Evolutionary conservation across 2,888 invertebrate species (phyloP).

Genomic region (Pasiphila rectangulata): DNA sequence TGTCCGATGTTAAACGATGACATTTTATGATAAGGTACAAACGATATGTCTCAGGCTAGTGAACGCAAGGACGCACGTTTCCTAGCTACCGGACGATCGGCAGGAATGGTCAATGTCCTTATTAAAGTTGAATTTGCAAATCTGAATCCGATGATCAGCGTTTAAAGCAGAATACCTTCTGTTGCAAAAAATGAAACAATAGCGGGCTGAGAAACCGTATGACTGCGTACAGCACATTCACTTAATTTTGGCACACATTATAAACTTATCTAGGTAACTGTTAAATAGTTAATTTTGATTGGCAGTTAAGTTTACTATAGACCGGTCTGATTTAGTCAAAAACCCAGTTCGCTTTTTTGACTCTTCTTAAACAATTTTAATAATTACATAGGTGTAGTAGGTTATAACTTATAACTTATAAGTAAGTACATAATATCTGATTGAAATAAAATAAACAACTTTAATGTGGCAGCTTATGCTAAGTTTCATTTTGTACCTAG

Average conservation of each 20-base stretch:
- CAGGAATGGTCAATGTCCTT: constrained; percentile 35
- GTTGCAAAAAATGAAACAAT: constrained; percentile 39
- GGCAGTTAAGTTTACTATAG: constrained; percentile 31
- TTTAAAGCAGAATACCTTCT: constrained; percentile 29
- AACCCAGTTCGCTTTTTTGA: constrained; percentile 45
- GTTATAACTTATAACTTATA: no score
- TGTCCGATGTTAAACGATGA: constrained; percentile 61
- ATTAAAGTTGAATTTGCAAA: constrained; percentile 32
- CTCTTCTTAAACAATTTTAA: constrained; percentile 31
- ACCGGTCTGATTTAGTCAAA: constrained; percentile 36
- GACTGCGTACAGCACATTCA: constrained; percentile 27
- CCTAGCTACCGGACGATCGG: constrained; percentile 43
- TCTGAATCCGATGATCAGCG: constrained; percentile 36
- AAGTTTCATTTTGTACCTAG: no score
- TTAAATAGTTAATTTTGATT: constrained; percentile 38
- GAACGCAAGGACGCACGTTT: constrained; percentile 70
- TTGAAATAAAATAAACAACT: no score
- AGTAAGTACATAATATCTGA: no score
- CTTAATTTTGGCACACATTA: constrained; percentile 31
- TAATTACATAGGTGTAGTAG: no score
- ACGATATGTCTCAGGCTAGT: constrained; percentile 48
- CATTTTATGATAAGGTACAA: constrained; percentile 68
- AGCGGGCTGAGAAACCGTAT: constrained; percentile 26
- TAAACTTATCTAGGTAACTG: constrained; percentile 10
- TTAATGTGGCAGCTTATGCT: no score